phyloP scores from a whole-genome alignment of 2,888 invertebrate genomes.

The Tetramorium bicarinatum region DNA sequence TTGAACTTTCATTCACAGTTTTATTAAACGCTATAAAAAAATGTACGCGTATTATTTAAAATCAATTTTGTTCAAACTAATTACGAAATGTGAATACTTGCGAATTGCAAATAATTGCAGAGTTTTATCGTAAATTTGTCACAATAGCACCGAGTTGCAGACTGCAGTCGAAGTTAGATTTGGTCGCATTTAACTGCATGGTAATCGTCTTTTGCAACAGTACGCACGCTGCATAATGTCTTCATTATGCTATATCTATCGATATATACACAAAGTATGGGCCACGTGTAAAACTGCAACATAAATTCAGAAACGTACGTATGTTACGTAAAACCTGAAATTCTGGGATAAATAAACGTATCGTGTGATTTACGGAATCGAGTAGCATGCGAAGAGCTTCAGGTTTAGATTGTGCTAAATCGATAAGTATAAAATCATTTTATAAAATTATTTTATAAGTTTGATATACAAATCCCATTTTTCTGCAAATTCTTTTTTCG shows the following conservation, averaged over 20 bases:
- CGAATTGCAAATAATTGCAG: slow-evolving; percentile 6
- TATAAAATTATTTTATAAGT: neutral
- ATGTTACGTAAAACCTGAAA: slow-evolving; percentile 17
- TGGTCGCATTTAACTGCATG: slow-evolving; percentile 13
- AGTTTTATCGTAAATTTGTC: slow-evolving; percentile 27
- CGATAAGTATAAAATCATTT: neutral
- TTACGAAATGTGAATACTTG: neutral
- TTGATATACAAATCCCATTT: neutral
- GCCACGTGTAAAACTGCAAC: slow-evolving; percentile 34
- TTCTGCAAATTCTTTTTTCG: neutral
- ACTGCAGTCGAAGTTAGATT: slow-evolving; percentile 16
- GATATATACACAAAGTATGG: slow-evolving; percentile 3
- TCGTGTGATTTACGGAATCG: slow-evolving; percentile 7
- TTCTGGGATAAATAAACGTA: slow-evolving; percentile 29
- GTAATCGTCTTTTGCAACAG: neutral
- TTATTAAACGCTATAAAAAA: neutral
- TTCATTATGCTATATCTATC: slow-evolving; percentile 22
- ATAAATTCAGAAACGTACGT: neutral
- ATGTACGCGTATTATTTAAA: neutral
- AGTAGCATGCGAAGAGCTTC: neutral
- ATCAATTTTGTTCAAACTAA: slow-evolving; percentile 19
- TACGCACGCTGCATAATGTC: slow-evolving; percentile 27
- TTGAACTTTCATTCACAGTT: neutral
- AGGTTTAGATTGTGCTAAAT: neutral
- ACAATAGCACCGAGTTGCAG: neutral